Evolutionary conservation across 2,888 invertebrate genomes (phyloP).

Genomic region (Acronicta alni): DNA sequence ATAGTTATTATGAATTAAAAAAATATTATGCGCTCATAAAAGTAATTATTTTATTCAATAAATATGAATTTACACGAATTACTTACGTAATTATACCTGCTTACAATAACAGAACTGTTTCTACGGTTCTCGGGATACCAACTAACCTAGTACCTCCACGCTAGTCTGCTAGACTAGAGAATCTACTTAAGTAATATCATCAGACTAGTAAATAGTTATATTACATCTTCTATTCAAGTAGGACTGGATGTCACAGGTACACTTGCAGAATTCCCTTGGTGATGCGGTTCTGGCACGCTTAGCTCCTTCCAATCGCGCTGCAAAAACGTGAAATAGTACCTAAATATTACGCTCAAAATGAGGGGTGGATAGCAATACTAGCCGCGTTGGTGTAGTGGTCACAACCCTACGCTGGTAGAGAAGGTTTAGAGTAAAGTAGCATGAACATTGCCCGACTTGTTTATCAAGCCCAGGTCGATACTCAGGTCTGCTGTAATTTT

Average conservation of each 20-base stretch:
- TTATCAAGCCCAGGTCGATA: no score
- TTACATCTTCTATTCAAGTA: constrained; percentile 15
- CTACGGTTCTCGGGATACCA: no score
- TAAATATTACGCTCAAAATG: background rate
- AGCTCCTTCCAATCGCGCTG: constrained; percentile 85
- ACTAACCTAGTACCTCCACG: constrained; percentile 1
- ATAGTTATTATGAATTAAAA: background rate
- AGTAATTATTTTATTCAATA: constrained; percentile 31
- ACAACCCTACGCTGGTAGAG: no score
- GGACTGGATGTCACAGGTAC: constrained; percentile 8
- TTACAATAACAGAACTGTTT: no score
- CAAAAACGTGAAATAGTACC: constrained; percentile 38
- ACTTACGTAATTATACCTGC: no score
- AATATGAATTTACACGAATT: constrained; percentile 1
- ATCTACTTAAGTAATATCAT: constrained; percentile 23
- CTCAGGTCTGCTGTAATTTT: no score
- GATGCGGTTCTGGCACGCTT: constrained; percentile 78
- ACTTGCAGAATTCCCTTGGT: constrained; percentile 27
- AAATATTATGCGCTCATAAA: constrained; percentile 20
- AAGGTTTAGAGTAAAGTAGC: no score
- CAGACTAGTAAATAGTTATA: constrained; percentile 8
- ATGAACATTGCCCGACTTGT: no score
- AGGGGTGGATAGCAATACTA: no score
- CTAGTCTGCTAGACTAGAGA: constrained; percentile 21
- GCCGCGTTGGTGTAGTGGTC: no score